Evolutionary conservation across 2,888 invertebrate species (phyloP), one percentile per base, ranked within the genome.

Genomic region (Amblyteles armatorius): DNA sequence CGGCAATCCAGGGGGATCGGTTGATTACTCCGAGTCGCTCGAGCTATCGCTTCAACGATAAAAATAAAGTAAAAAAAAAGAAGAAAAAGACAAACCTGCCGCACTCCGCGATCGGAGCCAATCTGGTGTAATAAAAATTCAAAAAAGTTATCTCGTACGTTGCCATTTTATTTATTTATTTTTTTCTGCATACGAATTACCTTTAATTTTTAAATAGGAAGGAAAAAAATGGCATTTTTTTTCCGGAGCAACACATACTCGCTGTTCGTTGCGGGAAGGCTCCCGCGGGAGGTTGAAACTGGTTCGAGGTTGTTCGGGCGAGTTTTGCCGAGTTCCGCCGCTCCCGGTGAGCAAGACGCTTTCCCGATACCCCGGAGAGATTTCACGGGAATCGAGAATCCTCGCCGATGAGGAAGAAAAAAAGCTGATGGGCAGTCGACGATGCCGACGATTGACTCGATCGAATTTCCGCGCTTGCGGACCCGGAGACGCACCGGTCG

Each of bases 381-480:
- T 63, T 63, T 29, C 33, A n/a, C 33, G 33, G 33, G n/a, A 63
- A 63, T 29, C 33, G n/a, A 63, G 33, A 13, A n/a, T 33, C 33
- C 6, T n/a, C 63, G 63, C 29, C 63, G 63, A 63, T 1, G 63
- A 33, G 33, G 16, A 33, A 16, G 63, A n/a, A 16, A 63, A 33
- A 63, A 33, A 29, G 33, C 6, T n/a, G 52, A 4, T 4, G 26
- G 16, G 2, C 11, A 57, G 57, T 13, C 22, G 57, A 22, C 57
- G 22, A 57, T 11, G 57, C 33, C 60, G 57, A 26, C 73, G 57
- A 19, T 22, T 68, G 78, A 68, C 29, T 68, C 52, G 55, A 77
- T 55, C 52, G 77, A 77, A 77, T 77, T 78, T 68, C 40, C 68
- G 55, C 16, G 3, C 16, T 67, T 40, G 36, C 26, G 44, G 16